Evolutionary conservation across 2,797 vertebrate genomes (phyloP), one percentile per base, ranked within the genome.

Genomic region (Microctenopoma stevenorrisi): DNA sequence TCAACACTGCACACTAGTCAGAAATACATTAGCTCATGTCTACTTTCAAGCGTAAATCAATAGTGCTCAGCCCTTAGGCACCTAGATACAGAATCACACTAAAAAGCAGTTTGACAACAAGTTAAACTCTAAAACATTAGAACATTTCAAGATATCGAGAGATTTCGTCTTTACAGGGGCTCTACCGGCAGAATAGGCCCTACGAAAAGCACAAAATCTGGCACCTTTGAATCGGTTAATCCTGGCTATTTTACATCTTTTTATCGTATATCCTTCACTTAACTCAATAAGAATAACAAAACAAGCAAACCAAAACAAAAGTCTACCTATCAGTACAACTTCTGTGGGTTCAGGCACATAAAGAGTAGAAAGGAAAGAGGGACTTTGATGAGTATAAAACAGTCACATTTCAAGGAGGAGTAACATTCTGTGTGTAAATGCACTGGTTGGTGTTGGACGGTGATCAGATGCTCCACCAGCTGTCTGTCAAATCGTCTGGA

Each of bases 141-240:
- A 84, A 89, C 82, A 90, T 83, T 83, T 91, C 70, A 90, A 89
- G 64, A 91, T 84, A 86, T 83, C 71, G 53, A 89, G 81, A 65
- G 84, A 82, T 85, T 78, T 82, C 73, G 68, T 81, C 87, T 91
- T 87, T 87, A 83, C 85, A 63, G 77, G 72, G 90, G 69, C 89
- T 81, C 88, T 78, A 84, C 66, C 61, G 4, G 56, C 72, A 67
- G 77, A 52, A 69, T 64, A 84, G 76, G 81, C 89, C 83, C 82
- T 51, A 43, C 7, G 80, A 86, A 35, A 88, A 92, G 74, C 86
- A 64, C 86, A 90, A 91, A 91, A 89, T 91, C 91, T 94, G 92
- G 94, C 94, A 95, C 94, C 94, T 94, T 94, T 88, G 89, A 93
- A 95, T 94, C 93, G 93, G 93, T 94, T 93, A 81, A 88, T 91